A percentile compares a stretch with the other conserved stretches of the same genome.
Evolutionary conservation across 1,140 invertebrate genomes (phyloP).

Genomic region (Drosophila mojavensis): DNA sequence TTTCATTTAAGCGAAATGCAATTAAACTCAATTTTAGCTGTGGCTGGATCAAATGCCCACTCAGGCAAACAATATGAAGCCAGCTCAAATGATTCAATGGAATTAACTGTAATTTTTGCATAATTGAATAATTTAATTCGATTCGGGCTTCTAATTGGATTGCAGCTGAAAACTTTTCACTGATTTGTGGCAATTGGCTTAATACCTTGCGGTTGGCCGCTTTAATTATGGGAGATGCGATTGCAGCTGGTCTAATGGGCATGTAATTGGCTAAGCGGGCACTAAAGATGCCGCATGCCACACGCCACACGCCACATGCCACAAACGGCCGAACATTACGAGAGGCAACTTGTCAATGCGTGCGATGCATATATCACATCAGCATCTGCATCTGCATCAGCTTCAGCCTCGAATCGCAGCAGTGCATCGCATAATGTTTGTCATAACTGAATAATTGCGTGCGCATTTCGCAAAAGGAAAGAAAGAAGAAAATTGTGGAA

Average conservation of each 20-base stretch:
- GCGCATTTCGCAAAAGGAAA: constrained; percentile 3
- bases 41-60: neutral
- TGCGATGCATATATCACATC: constrained; percentile 62
- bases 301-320: constrained; percentile 26
- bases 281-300: constrained; percentile 21
- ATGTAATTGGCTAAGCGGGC: constrained; percentile 33
- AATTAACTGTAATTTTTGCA: constrained; percentile 15
- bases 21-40: constrained; percentile 4
- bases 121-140: constrained; percentile 40
- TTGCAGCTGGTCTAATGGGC: constrained; percentile 12
- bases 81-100: constrained; percentile 6
- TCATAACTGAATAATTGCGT: constrained; percentile 78
- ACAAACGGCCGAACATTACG: constrained; percentile 51
- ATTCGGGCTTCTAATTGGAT: constrained; percentile 34
- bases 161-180: constrained; percentile 24
- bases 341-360: constrained; percentile 58
- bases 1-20: neutral
- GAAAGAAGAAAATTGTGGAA: constrained; percentile 25
- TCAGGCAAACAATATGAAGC: neutral
- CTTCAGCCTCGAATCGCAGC: constrained; percentile 29
- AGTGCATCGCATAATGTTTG: constrained; percentile 49
- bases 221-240: constrained; percentile 17
- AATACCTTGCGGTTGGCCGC: constrained; percentile 29
- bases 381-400: constrained; percentile 12
- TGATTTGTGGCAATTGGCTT: constrained; percentile 27